Base-by-base conservation (phyloP, 2,797 vertebrate genomes). In the Ibycter americanus region DNA sequence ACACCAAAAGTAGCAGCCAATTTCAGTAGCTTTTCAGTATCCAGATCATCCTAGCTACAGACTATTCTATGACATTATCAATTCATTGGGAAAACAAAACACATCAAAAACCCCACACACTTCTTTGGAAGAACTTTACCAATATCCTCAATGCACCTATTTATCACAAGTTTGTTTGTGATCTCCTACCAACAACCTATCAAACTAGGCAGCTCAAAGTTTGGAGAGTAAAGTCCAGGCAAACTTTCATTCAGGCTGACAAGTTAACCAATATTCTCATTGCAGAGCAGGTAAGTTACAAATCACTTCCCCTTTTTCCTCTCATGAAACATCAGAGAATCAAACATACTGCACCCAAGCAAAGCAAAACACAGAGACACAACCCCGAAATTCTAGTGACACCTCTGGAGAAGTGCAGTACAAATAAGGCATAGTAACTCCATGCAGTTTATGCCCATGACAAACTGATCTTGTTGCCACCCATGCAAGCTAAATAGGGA, bases 151-250 rank as follows among this genome's bases (percentile, higher is more conserved):
- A 12, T 12, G 18, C 23, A 76, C 9, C 44, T 23, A 61, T 59
- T 62, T 70, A 78, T n/a, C 20, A 14, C 38, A 31, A 61, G 21
- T 79, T 83, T 76, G 80, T 66, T 70, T 85, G 73, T n/a, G 27
- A 82, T 56, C 21, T 34, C 29, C 67, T 71, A 96, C n/a, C 52
- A 89, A 42, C 6, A 6, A 42, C 40, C 51, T 23, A 59, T 25
- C 11, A 6, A 6, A 82, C 81, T 32, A 78, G 34, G 29, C 61
- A 92, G 67, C 65, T 92, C 78, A 67, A 85, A 79, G 91, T 89
- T 56, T 90, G 74, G 59, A 87, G 81, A 56, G 44, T 68, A 31
- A 97, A 94, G 93, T 85, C 55, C 78, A 95, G 78, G 34, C 72
- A 84, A 92, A 95, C 87, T 91, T 94, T 87, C 84, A 78, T 49